These are phyloP conservation scores for Steromphala cineraria DNA, from an alignment of 2,888 invertebrate species.

Conservation along the genomic window DNA sequence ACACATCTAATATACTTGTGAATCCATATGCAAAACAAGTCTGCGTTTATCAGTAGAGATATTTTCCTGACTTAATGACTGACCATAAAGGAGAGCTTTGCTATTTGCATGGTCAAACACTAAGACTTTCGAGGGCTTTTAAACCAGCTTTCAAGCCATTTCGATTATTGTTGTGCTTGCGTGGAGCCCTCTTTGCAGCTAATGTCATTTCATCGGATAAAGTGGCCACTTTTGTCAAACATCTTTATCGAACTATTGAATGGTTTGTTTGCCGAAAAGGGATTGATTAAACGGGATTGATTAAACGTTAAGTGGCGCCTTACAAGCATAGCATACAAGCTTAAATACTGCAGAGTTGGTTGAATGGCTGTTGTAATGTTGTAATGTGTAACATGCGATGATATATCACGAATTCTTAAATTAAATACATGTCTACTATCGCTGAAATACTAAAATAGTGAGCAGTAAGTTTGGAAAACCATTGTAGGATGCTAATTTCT, in stretches of 20 bases:
- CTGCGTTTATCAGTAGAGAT: neutral
- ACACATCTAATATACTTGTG: too few relatives aligned
- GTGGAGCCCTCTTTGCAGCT: neutral
- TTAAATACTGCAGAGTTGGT: too few relatives aligned
- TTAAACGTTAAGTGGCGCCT: constrained; percentile 1
- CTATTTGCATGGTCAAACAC: too few relatives aligned
- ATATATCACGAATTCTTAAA: too few relatives aligned
- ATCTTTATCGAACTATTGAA: neutral
- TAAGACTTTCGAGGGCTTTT: neutral
- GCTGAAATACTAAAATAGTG: too few relatives aligned
- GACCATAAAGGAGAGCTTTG: neutral
- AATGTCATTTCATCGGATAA: neutral
- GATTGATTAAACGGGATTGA: neutral
- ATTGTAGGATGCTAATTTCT: too few relatives aligned
- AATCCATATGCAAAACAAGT: neutral
- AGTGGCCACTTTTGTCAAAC: neutral
- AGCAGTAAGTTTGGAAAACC: too few relatives aligned
- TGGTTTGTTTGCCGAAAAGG: neutral
- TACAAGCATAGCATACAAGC: neutral
- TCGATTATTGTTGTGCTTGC: neutral
- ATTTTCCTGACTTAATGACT: neutral
- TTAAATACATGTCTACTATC: too few relatives aligned
- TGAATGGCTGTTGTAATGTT: too few relatives aligned
- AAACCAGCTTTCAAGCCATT: neutral
- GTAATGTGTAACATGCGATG: too few relatives aligned